Evolutionary conservation across 2,797 vertebrate genomes (phyloP).

Genomic region (Enteromius viviparus): DNA sequence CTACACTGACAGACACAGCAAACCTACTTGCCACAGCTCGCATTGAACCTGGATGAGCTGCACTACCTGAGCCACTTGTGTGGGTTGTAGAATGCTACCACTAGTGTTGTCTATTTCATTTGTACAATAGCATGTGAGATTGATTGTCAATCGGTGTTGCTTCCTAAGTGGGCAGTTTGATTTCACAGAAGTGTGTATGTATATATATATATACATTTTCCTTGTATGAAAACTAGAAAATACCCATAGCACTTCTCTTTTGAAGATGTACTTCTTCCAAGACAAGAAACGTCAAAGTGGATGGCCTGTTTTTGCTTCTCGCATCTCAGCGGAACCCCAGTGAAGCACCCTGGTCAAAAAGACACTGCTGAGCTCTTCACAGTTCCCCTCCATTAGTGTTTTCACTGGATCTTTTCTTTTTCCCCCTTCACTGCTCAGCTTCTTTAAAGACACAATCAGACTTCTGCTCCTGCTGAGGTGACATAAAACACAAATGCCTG

Average conservation of each 20-base stretch:
- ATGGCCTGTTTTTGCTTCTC: slow-evolving; percentile 6
- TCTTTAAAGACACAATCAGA: slow-evolving; percentile 43
- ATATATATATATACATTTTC: too few relatives aligned
- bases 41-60: too few relatives aligned
- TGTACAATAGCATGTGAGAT: too few relatives aligned
- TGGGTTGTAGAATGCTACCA: too few relatives aligned
- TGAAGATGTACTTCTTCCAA: not conserved
- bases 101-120: too few relatives aligned
- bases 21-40: too few relatives aligned
- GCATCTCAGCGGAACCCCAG: not conserved
- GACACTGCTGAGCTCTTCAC: not conserved
- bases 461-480: slow-evolving; percentile 49
- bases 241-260: not conserved
- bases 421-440: slow-evolving; percentile 16
- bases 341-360: not conserved
- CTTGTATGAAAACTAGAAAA: not conserved
- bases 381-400: slow-evolving; percentile 22
- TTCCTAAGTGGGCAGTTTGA: too few relatives aligned
- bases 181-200: too few relatives aligned
- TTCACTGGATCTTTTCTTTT: slow-evolving; percentile 15
- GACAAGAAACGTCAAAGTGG: slow-evolving; percentile 4
- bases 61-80: too few relatives aligned
- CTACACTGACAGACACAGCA: too few relatives aligned
- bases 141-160: too few relatives aligned
- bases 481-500: slow-evolving; percentile 45